Percentiles rank a stretch among this genome's conserved stretches.
Evolutionary conservation across 2,113 vertebrate genomes (phyloP).

Genomic region (Helogale parvula): DNA sequence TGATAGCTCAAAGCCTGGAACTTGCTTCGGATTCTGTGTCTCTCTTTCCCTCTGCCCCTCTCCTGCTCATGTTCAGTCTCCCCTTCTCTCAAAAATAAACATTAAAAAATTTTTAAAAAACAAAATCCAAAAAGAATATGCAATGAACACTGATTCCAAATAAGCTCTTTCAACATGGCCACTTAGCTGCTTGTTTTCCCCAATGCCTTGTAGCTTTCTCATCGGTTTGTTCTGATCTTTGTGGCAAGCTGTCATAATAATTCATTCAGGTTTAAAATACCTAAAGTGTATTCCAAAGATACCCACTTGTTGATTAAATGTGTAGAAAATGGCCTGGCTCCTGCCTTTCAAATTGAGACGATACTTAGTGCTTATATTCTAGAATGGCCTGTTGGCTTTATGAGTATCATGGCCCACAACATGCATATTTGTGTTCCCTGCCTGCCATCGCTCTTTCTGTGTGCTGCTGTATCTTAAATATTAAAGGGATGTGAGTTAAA

Average conservation of each 20-base stretch:
- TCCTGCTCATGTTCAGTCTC: too few relatives aligned
- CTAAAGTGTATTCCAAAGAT: constrained; percentile 72
- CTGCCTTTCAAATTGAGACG: constrained; percentile 43
- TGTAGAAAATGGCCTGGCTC: constrained; percentile 65
- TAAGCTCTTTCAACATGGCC: constrained; percentile 59
- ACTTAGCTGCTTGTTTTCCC: constrained; percentile 58
- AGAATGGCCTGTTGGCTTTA: constrained; percentile 56
- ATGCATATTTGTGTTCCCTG: constrained; percentile 61
- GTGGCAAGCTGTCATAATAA: constrained; percentile 74
- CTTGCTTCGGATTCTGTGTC: too few relatives aligned
- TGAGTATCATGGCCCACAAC: neutral
- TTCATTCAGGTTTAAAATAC: constrained; percentile 72
- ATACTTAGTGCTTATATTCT: constrained; percentile 22
- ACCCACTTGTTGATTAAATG: constrained; percentile 76
- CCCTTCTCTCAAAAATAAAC: too few relatives aligned
- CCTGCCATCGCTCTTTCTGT: constrained; percentile 61
- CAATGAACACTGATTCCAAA: constrained; percentile 69
- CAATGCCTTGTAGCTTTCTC: constrained; percentile 16
- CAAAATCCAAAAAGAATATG: constrained; percentile 41
- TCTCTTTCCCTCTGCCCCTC: too few relatives aligned
- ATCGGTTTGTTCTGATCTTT: constrained; percentile 22
- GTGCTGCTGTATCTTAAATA: constrained; percentile 77
- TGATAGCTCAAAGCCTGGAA: too few relatives aligned
- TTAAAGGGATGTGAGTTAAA: constrained; percentile 72
- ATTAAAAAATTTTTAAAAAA: too few relatives aligned